phyloP scores from a whole-genome alignment of 2,888 invertebrate species.

The Endomychus coccineus region DNA sequence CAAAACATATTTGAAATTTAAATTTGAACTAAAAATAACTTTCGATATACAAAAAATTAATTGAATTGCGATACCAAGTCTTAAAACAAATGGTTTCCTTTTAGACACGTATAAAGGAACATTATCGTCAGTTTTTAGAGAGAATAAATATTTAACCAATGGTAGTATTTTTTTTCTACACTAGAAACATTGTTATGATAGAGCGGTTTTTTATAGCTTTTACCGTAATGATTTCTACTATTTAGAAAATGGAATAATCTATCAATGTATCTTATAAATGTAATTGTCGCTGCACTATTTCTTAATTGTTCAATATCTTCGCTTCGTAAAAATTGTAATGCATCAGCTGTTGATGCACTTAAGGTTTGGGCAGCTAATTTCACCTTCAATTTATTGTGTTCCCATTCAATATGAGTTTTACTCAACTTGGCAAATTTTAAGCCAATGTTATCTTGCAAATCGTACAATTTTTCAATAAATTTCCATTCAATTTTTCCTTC shows the following conservation, averaged over 20 bases:
- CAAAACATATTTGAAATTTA: too few relatives aligned
- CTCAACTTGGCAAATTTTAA: slow-evolving; percentile 22
- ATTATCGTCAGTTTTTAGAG: too few relatives aligned
- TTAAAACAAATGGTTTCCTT: too few relatives aligned
- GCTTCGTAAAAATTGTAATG: slow-evolving; percentile 6
- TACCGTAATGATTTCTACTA: slow-evolving; percentile 21
- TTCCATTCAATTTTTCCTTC: slow-evolving; percentile 10
- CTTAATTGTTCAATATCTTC: slow-evolving; percentile 13
- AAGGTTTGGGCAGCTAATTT: slow-evolving; percentile 20
- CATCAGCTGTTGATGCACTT: slow-evolving; percentile 21
- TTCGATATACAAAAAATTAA: too few relatives aligned
- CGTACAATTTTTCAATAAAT: slow-evolving; percentile 18
- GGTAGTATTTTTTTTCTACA: too few relatives aligned
- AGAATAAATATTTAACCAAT: too few relatives aligned
- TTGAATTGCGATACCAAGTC: too few relatives aligned
- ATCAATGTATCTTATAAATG: slow-evolving; percentile 21
- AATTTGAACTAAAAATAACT: too few relatives aligned
- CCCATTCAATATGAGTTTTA: slow-evolving; percentile 19
- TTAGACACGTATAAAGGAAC: too few relatives aligned
- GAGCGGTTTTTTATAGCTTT: slow-evolving; percentile 23
- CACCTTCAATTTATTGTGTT: slow-evolving; percentile 24
- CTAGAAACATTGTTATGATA: too few relatives aligned
- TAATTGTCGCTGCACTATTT: slow-evolving; percentile 19
- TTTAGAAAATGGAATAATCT: slow-evolving; percentile 24
- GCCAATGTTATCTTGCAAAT: slow-evolving; percentile 18